Conservation (phyloP, 1,140 invertebrate species). For the Pachyrhynchus sulphureomaculatus region DNA sequence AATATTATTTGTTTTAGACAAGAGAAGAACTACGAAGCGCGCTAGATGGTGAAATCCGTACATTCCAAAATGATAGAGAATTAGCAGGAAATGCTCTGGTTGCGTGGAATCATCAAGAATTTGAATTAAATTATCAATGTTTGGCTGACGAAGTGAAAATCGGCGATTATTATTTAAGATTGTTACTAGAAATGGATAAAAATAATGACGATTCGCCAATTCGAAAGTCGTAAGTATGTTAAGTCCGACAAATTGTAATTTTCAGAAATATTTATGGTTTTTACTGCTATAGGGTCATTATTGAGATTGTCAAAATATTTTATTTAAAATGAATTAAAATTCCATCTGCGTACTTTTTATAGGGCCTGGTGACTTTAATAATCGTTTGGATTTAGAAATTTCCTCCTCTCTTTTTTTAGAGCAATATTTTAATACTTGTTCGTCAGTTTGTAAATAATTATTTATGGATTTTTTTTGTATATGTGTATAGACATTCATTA, state of each 20-base stretch:
- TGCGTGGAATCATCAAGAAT: slow-evolving; percentile 98
- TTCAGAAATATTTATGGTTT: no score
- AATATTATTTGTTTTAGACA: slow-evolving; percentile 73
- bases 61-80: slow-evolving; percentile 89
- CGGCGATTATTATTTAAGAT: slow-evolving; percentile 95
- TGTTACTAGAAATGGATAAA: slow-evolving; percentile 89
- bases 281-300: no score
- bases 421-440: no score
- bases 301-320: no score
- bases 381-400: no score
- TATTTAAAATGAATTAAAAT: no score
- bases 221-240: slow-evolving; percentile 74
- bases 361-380: no score
- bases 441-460: no score
- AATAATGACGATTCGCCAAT: slow-evolving; percentile 84
- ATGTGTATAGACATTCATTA: no score
- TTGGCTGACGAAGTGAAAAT: slow-evolving; percentile 96
- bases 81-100: slow-evolving; percentile 78
- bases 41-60: slow-evolving; percentile 90
- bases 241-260: slow-evolving; percentile 4
- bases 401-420: no score
- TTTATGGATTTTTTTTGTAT: no score
- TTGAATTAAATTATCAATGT: slow-evolving; percentile 91
- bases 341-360: no score
- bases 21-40: slow-evolving; percentile 91